Evolutionary conservation across 1,140 invertebrate genomes (phyloP).

Genomic region (Panonychus citri): DNA sequence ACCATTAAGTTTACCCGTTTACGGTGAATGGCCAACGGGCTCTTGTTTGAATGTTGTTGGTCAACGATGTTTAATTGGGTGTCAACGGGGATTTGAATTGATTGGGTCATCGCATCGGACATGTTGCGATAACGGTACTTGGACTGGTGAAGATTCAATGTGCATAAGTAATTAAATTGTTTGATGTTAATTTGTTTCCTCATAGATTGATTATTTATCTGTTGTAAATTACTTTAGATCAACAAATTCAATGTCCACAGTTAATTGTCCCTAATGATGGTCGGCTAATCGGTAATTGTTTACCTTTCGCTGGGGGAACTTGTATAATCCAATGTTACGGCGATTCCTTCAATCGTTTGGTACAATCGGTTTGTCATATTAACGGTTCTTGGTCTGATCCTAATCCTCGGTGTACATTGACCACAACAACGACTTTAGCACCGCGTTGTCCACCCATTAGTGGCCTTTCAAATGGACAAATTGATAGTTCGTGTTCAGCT

Average conservation of each 20-base stretch:
- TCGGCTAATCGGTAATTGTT: neutral
- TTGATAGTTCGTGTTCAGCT: neutral
- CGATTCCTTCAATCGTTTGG: neutral
- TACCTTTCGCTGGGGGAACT: neutral
- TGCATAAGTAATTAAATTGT: conserved; percentile 8
- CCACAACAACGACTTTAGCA: neutral
- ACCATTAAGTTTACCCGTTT: neutral
- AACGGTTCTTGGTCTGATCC: neutral
- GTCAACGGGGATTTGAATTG: conserved; percentile 5
- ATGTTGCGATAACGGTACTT: conserved; percentile 7
- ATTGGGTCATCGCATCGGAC: conserved; percentile 5
- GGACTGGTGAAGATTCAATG: conserved; percentile 3
- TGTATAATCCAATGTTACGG: neutral
- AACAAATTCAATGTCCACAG: neutral
- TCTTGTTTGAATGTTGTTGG: neutral
- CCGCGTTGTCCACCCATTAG: neutral
- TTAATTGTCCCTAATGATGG: neutral
- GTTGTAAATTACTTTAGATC: neutral
- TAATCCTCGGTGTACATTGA: neutral
- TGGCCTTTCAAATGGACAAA: neutral
- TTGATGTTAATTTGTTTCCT: neutral
- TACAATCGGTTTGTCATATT: neutral
- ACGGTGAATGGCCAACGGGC: neutral
- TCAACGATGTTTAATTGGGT: conserved; percentile 5
- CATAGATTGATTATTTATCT: neutral